phyloP scores from a whole-genome alignment of 2,797 vertebrate species.

The Thalassophryne amazonica region DNA sequence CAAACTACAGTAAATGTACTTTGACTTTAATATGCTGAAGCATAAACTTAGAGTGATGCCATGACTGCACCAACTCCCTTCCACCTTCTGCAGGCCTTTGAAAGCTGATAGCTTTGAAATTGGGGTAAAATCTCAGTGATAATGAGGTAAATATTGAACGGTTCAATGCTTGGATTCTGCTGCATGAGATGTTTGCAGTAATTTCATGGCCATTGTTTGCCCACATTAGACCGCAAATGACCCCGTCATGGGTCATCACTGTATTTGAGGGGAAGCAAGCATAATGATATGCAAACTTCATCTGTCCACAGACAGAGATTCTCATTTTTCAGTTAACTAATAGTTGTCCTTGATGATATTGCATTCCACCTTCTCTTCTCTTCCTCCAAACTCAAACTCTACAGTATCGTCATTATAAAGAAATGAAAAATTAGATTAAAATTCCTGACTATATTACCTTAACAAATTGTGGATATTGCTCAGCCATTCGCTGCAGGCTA shows the following conservation, averaged over 20 bases:
- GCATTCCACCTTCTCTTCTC: neutral
- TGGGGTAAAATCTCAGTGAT: constrained; percentile 15
- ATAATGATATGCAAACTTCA: constrained; percentile 41
- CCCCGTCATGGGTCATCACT: constrained; percentile 31
- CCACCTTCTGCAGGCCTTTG: neutral
- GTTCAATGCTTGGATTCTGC: constrained; percentile 42
- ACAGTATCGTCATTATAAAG: neutral
- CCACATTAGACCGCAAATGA: constrained; percentile 39
- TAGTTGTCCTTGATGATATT: constrained; percentile 5
- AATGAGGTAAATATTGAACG: constrained; percentile 67
- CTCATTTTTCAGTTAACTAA: constrained; percentile 6
- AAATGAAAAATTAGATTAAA: constrained; percentile 17
- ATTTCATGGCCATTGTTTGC: constrained; percentile 59
- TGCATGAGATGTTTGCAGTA: constrained; percentile 53
- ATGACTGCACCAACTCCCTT: neutral
- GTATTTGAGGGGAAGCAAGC: constrained; percentile 13
- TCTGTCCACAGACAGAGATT: neutral
- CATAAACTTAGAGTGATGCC: neutral
- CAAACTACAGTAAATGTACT: too few relatives aligned
- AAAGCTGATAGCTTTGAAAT: neutral
- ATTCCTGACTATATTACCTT: constrained; percentile 25
- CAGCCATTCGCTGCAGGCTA: constrained; percentile 31
- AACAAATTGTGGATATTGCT: constrained; percentile 33
- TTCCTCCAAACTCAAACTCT: neutral
- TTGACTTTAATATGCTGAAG: neutral